Evolutionary conservation across 2,888 invertebrate genomes (phyloP).

Genomic region (Lithodes maja): DNA sequence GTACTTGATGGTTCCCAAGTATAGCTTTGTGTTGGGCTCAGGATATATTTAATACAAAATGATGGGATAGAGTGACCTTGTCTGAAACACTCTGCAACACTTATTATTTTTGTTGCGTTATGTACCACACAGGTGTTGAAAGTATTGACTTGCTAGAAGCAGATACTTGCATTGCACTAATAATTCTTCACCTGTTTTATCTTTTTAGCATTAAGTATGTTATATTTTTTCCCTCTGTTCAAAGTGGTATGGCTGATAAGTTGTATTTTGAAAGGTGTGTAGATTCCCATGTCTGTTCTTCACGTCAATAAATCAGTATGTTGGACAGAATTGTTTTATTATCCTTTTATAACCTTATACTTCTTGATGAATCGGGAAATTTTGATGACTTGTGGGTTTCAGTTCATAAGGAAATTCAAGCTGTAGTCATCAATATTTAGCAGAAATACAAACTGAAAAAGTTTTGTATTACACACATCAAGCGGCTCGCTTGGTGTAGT

Average conservation of each 20-base stretch:
- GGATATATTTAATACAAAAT: constrained; percentile 46
- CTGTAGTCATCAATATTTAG: no score
- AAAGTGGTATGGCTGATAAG: constrained; percentile 65
- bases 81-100: constrained; percentile 58
- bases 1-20: constrained; percentile 49
- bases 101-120: constrained; percentile 35
- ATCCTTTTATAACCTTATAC: no score
- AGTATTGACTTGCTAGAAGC: constrained; percentile 41
- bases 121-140: constrained; percentile 34
- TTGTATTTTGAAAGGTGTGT: constrained; percentile 68
- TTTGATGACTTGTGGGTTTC: no score
- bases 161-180: constrained; percentile 39
- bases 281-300: constrained; percentile 68
- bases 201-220: constrained; percentile 53
- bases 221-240: constrained; percentile 53
- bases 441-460: no score
- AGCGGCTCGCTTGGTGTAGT: no score
- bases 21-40: constrained; percentile 57
- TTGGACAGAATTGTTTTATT: constrained; percentile 1
- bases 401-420: no score
- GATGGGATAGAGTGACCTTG: constrained; percentile 40
- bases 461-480: no score
- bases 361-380: no score
- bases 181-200: constrained; percentile 50
- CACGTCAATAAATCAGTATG: constrained; percentile 68